Percentiles rank a stretch among this genome's conserved stretches.
phyloP scores from a whole-genome alignment of 2,113 vertebrate genomes.

The Siniperca chuatsi region DNA sequence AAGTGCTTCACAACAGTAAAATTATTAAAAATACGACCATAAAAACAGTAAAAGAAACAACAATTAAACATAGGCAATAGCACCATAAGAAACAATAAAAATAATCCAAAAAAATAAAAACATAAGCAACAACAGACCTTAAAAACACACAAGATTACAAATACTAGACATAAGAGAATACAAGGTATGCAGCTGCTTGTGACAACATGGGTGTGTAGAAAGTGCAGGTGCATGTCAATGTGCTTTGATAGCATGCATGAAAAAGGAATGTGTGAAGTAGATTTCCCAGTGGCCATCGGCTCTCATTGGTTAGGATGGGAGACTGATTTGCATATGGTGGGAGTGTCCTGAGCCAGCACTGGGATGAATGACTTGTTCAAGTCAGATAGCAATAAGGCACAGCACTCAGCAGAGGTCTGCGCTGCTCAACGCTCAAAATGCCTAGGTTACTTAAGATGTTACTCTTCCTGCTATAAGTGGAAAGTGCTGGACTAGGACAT shows the following conservation, averaged over 20 bases:
- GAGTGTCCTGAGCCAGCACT: slow-evolving; percentile 77
- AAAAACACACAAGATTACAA: too few species aligned
- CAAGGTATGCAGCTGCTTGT: slow-evolving; percentile 45
- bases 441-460: slow-evolving; percentile 57
- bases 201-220: slow-evolving; percentile 46
- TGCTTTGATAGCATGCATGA: slow-evolving; percentile 13
- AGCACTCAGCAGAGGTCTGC: slow-evolving; percentile 76
- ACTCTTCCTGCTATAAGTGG: slow-evolving; percentile 64
- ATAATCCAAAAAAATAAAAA: too few species aligned
- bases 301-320: slow-evolving; percentile 72
- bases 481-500: slow-evolving; percentile 67
- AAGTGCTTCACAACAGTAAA: too few species aligned
- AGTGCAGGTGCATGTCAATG: slow-evolving; percentile 33
- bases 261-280: slow-evolving; percentile 54
- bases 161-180: background rate
- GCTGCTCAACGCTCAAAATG: slow-evolving; percentile 73
- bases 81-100: too few species aligned
- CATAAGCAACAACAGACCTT: too few species aligned
- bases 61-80: too few species aligned
- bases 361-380: slow-evolving; percentile 83
- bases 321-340: slow-evolving; percentile 81
- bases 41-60: too few species aligned
- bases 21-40: too few species aligned
- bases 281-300: slow-evolving; percentile 39
- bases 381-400: slow-evolving; percentile 75